Base-by-base conservation (phyloP, 2,888 invertebrate species). In the Scaptomyza flava region DNA sequence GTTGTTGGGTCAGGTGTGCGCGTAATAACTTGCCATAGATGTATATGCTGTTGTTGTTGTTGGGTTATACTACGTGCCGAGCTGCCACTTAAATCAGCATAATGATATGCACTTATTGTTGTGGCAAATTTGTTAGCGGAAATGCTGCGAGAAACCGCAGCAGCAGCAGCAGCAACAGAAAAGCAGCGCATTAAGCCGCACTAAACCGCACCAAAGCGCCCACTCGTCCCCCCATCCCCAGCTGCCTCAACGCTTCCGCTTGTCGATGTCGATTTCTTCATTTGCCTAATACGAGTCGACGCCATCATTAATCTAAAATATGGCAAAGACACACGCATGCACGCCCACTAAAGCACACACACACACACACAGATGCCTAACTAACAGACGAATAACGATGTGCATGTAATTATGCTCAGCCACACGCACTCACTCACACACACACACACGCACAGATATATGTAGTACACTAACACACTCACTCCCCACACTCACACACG, bases 291-390 rank as follows among this genome's bases (percentile, higher is more conserved):
- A 85, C 77, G 77, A 87, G 70, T 76, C 83, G 85, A 80, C 83
- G 82, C 82, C 82, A 77, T 83, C 82, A 83, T 83, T 83, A 83
- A 83, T 83, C 88, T 85, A 87, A 83, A 83, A 87, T 83, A 83
- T 87, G 83, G 86, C 80, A 66, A 61, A 73, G 74, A 65, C 80
- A 87, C 86, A 82, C 84, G 87, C 73, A 84, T 68, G 36, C 67
- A 68, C 52, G 54, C 59, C 38, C 50, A 48, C 36, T n/a, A 20
- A 43, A 41, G 31, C 20, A 12, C 46, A 64, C 43, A 33, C 47
- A 38, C 23, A 38, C 43, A 30, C 30, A 27, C 17, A 53, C 42
- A 36, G 45, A n/a, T 38, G 23, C 17, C 41, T 3, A 41, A 38
- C 41, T 56, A 14, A 48, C 42, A 23, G 6, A 51, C 38, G 27